Evolutionary conservation across 2,113 vertebrate genomes (phyloP).

Genomic region (Silurus glanis): DNA sequence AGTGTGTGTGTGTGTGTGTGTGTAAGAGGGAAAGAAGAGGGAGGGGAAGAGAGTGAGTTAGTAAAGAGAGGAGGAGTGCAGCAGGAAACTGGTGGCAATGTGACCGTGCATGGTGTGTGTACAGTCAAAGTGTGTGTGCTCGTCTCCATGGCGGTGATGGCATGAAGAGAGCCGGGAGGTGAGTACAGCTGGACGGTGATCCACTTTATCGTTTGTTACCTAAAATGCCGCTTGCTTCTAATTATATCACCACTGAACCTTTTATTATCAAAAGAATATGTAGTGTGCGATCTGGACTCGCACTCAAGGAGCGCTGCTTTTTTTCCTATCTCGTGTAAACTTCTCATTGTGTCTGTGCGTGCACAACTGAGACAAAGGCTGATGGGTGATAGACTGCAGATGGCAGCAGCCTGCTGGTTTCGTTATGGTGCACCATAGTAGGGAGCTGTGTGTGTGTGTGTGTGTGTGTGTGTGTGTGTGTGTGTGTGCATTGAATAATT

Average conservation of each 20-base stretch:
- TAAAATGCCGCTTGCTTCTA: neutral
- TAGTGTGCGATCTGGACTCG: slow-evolving; percentile 6
- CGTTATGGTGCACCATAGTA: slow-evolving; percentile 5
- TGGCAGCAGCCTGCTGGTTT: slow-evolving; percentile 51
- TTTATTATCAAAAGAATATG: slow-evolving; percentile 21
- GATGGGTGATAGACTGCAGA: slow-evolving; percentile 40
- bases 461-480: neutral
- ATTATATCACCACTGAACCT: neutral
- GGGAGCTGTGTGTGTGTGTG: slow-evolving; percentile 2
- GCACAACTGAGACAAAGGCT: slow-evolving; percentile 15
- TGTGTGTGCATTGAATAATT: slow-evolving; percentile 30
- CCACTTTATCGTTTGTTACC: neutral
- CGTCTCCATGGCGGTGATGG: slow-evolving; percentile 53
- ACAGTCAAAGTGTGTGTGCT: slow-evolving; percentile 35
- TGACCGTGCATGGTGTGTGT: neutral
- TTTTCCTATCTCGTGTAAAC: neutral
- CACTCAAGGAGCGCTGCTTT: neutral
- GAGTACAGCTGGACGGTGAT: slow-evolving; percentile 48
- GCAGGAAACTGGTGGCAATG: neutral
- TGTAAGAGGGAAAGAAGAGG: neutral
- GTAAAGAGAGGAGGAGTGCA: neutral
- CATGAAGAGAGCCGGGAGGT: slow-evolving; percentile 61
- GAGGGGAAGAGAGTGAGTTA: slow-evolving; percentile 11
- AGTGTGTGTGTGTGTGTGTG: slow-evolving; percentile 16
- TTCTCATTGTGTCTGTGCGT: neutral